Conservation (phyloP, 2,113 vertebrate species). For the Gallinago undulata region DNA sequence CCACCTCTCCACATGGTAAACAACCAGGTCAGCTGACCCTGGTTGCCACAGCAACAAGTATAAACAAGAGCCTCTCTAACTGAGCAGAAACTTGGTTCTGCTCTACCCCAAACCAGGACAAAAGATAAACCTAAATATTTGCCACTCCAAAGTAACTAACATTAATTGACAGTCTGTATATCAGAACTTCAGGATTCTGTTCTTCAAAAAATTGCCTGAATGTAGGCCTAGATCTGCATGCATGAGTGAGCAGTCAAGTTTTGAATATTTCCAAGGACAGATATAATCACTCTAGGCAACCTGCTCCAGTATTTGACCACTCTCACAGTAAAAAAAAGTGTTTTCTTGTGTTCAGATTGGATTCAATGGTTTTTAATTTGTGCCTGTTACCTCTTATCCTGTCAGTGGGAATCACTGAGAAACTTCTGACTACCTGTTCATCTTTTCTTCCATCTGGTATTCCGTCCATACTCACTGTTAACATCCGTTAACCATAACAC, state of each 20-base stretch:
- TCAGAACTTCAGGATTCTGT: neutral
- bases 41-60: too few species aligned
- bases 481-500: neutral
- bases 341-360: neutral
- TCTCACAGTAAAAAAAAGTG: neutral
- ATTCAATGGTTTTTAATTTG: neutral
- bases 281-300: neutral
- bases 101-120: too few species aligned
- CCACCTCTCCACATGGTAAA: too few species aligned
- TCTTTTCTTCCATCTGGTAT: neutral
- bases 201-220: neutral
- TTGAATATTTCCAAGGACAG: neutral
- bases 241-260: neutral
- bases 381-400: neutral
- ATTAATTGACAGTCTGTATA: neutral
- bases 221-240: neutral
- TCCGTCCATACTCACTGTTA: neutral
- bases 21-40: too few species aligned
- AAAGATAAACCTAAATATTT: neutral
- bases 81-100: too few species aligned
- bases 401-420: neutral
- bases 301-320: neutral
- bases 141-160: neutral
- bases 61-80: too few species aligned
- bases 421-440: neutral